Percentiles rank a stretch among this genome's conserved stretches.
These are phyloP conservation scores for Microplitis deprimator DNA, from an alignment of 2,888 invertebrate genomes.

Conservation along the genomic window DNA sequence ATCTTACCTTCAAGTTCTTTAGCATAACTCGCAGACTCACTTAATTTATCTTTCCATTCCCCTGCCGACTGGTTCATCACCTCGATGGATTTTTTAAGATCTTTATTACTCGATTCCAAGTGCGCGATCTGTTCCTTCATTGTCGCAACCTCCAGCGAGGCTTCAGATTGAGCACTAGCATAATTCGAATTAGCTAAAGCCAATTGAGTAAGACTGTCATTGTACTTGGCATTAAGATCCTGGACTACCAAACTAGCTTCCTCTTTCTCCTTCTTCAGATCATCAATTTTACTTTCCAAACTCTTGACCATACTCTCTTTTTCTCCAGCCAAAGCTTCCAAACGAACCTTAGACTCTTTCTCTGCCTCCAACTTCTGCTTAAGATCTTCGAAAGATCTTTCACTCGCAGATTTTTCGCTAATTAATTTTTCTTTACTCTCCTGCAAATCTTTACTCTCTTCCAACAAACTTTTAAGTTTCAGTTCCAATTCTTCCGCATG, in stretches of 20 bases:
- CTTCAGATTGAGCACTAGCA: conserved; percentile 49
- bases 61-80: conserved; percentile 54
- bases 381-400: conserved; percentile 47
- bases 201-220: conserved; percentile 49
- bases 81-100: conserved; percentile 38
- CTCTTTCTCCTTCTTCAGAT: conserved; percentile 53
- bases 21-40: conserved; percentile 40
- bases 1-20: neutral
- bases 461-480: conserved; percentile 51
- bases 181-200: conserved; percentile 46
- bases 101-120: conserved; percentile 44
- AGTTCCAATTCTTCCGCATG: conserved; percentile 53
- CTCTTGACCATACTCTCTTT: conserved; percentile 51
- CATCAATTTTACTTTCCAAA: conserved; percentile 47
- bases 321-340: conserved; percentile 42
- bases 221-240: conserved; percentile 49
- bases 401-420: conserved; percentile 40
- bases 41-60: conserved; percentile 53
- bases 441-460: conserved; percentile 55
- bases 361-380: conserved; percentile 43
- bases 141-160: conserved; percentile 48
- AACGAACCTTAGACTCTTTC: conserved; percentile 38
- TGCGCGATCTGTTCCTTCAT: conserved; percentile 51
- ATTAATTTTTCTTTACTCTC: conserved; percentile 54
- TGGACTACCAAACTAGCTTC: conserved; percentile 33